Conservation (phyloP, 2,888 invertebrate species). For the Brachycybe producta region DNA sequence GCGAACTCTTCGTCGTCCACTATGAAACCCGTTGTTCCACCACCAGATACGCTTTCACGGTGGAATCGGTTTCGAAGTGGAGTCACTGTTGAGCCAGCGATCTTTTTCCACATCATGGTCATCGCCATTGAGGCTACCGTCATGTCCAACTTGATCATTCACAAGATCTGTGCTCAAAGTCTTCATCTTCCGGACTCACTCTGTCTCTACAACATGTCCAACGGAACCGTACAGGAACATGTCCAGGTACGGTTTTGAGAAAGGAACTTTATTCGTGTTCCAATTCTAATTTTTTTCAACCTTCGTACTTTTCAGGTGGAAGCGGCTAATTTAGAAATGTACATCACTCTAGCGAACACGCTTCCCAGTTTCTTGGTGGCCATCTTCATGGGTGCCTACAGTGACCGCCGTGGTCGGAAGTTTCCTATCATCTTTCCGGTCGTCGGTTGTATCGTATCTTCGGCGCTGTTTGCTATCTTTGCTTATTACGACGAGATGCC, state of each 20-base stretch:
- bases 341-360: constrained; percentile 5
- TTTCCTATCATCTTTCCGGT: constrained; percentile 8
- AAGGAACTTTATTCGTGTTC: no score
- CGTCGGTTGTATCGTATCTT: constrained; percentile 4
- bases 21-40: no score
- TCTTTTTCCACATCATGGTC: constrained; percentile 80
- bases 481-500: constrained; percentile 6
- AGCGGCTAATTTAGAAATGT: constrained; percentile 2
- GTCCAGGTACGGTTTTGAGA: constrained; percentile 1
- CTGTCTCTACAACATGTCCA: not conserved
- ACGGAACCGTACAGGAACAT: not conserved
- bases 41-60: no score
- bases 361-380: not conserved
- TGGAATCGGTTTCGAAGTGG: no score
- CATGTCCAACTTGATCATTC: constrained; percentile 34
- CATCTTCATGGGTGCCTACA: constrained; percentile 6
- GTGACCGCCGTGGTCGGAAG: constrained; percentile 9
- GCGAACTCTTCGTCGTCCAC: no score
- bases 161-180: constrained; percentile 31
- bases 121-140: constrained; percentile 38
- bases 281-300: not conserved
- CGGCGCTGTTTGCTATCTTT: not conserved
- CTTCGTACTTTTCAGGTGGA: not conserved
- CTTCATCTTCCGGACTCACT: not conserved
- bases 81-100: constrained; percentile 69